Evolutionary conservation across 92 coral and sea anemone genomes (phyloP).

Genomic region (Phymanthus crucifer): DNA sequence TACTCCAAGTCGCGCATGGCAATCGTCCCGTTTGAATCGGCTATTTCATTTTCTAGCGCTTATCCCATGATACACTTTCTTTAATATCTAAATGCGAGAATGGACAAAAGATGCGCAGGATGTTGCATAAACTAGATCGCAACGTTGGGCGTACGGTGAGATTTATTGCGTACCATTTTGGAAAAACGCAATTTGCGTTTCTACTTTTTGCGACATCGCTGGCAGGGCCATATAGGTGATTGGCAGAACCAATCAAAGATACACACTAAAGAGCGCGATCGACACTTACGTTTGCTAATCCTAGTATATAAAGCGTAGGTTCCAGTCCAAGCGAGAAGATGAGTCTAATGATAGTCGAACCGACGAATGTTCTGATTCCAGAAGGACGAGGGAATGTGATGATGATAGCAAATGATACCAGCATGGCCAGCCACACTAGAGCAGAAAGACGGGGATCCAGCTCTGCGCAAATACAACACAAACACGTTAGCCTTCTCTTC

Average conservation of each 20-base stretch:
- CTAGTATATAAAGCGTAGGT: constrained; percentile 86
- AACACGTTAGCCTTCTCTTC: neutral
- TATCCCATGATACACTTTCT: too few relatives aligned
- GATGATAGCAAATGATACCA: constrained; percentile 84
- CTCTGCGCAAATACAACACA: constrained; percentile 60
- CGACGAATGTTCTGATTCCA: constrained; percentile 92
- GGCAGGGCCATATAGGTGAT: too few relatives aligned
- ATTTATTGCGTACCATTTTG: too few relatives aligned
- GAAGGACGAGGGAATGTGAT: constrained; percentile 97
- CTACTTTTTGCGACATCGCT: neutral
- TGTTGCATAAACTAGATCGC: too few relatives aligned
- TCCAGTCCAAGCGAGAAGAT: constrained; percentile 94
- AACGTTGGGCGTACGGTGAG: too few relatives aligned
- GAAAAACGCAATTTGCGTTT: too few relatives aligned
- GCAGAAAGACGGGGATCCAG: constrained; percentile 92
- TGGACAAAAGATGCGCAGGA: too few relatives aligned
- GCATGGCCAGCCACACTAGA: constrained; percentile 99
- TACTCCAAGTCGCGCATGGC: too few relatives aligned
- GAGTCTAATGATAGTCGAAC: constrained; percentile 86
- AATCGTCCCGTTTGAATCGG: too few relatives aligned
- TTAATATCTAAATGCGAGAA: too few relatives aligned
- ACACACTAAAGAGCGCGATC: neutral
- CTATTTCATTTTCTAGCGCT: too few relatives aligned
- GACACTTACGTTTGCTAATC: constrained; percentile 92
- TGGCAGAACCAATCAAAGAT: too few relatives aligned